These are phyloP conservation scores for Atopsyche davidsoni DNA, from an alignment of 1,140 invertebrate genomes.

Conservation along the genomic window DNA sequence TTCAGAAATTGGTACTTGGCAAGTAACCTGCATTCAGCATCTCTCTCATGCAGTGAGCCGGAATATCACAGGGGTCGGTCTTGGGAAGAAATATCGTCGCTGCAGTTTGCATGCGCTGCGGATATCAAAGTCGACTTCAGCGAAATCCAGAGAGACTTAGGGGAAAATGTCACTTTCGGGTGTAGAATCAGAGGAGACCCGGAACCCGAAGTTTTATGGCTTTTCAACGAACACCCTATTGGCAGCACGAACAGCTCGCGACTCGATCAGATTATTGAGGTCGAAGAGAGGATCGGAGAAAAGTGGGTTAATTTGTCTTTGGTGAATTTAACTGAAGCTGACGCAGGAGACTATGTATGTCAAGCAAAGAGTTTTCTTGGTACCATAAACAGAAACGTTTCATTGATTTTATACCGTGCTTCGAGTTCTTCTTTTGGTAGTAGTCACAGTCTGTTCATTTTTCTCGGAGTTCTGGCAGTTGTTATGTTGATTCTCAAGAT, in stretches of 20 bases:
- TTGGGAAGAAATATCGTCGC: constrained; percentile 61
- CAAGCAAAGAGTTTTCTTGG: constrained; percentile 42
- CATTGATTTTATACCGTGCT: constrained; percentile 39
- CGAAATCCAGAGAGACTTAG: constrained; percentile 31
- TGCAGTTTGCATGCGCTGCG: constrained; percentile 70
- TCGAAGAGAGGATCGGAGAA: constrained; percentile 29
- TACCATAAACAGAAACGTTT: constrained; percentile 42
- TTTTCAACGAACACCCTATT: constrained; percentile 29
- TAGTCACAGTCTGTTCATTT: constrained; percentile 42
- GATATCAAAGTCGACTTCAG: constrained; percentile 45
- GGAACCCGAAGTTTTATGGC: constrained; percentile 71
- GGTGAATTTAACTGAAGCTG: constrained; percentile 43
- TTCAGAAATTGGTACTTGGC: constrained; percentile 67
- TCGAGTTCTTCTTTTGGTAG: constrained; percentile 41
- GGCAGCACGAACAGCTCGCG: constrained; percentile 38
- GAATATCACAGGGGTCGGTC: constrained; percentile 48
- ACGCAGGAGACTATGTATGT: constrained; percentile 46
- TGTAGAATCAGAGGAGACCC: constrained; percentile 79
- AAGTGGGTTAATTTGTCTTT: constrained; percentile 46
- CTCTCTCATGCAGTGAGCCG: constrained; percentile 58
- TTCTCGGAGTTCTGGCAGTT: constrained; percentile 43
- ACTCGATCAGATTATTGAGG: constrained; percentile 29
- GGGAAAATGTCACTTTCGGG: constrained; percentile 70
- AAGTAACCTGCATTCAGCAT: constrained; percentile 57
- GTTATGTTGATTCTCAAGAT: constrained; percentile 35